Conservation (phyloP, 2,888 invertebrate species). For the Stenurella melanura region DNA sequence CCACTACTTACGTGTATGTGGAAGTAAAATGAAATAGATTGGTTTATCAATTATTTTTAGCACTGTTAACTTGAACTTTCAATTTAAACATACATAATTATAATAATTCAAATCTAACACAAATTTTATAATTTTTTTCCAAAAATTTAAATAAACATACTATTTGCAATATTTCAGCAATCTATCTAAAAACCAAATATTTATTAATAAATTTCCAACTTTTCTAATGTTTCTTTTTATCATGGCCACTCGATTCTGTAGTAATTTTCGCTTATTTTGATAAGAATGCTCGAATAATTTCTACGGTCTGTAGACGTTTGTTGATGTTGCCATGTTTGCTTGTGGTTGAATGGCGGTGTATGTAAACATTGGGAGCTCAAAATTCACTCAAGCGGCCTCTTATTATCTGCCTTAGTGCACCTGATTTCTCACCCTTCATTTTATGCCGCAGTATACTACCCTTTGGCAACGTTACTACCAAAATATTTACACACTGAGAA, state of each 20-base stretch:
- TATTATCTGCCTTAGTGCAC: conserved; percentile 62
- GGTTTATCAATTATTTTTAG: too few relatives aligned
- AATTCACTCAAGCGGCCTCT: conserved; percentile 57
- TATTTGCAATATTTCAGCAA: too few relatives aligned
- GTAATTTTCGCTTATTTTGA: conserved; percentile 37
- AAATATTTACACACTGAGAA: conserved; percentile 50
- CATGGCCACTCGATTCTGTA: background rate
- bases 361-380: conserved; percentile 59
- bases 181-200: background rate
- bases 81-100: too few relatives aligned
- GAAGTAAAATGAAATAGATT: too few relatives aligned
- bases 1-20: too few relatives aligned
- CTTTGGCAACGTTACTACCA: conserved; percentile 48
- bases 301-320: conserved; percentile 45
- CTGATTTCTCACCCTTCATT: conserved; percentile 59
- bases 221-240: background rate
- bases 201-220: background rate
- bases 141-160: too few relatives aligned
- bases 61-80: too few relatives aligned
- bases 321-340: conserved; percentile 63
- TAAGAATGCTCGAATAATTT: conserved; percentile 45
- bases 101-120: too few relatives aligned
- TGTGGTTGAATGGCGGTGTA: conserved; percentile 55
- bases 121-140: too few relatives aligned
- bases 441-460: conserved; percentile 44